These are phyloP conservation scores for Andricus curvator DNA, from an alignment of 2,888 invertebrate species.

Conservation along the genomic window DNA sequence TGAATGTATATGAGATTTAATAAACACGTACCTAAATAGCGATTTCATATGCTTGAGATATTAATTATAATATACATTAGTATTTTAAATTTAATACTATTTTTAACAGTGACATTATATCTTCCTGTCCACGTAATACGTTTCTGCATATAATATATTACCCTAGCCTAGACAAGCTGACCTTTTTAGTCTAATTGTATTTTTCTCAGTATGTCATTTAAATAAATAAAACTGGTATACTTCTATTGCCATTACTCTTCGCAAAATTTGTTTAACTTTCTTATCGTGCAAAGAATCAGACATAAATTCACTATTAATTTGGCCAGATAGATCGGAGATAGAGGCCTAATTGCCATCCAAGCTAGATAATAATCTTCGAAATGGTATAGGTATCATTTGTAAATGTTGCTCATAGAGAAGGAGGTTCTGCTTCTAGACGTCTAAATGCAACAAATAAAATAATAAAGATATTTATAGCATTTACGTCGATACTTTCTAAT, in stretches of 20 bases:
- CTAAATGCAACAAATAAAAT: constrained; percentile 49
- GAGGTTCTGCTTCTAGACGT: constrained; percentile 36
- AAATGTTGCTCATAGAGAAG: constrained; percentile 49
- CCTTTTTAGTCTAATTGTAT: too few species aligned
- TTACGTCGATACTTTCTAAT: constrained; percentile 44
- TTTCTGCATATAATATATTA: too few species aligned
- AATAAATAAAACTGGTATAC: background rate
- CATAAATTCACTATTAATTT: constrained; percentile 53
- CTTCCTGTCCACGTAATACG: background rate
- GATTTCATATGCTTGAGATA: too few species aligned
- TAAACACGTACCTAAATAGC: too few species aligned
- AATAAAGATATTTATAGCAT: constrained; percentile 51
- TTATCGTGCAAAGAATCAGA: constrained; percentile 16
- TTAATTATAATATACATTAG: too few species aligned
- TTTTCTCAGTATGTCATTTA: too few species aligned
- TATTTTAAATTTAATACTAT: too few species aligned
- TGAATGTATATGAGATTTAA: too few species aligned
- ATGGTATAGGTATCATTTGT: constrained; percentile 61
- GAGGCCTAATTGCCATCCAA: constrained; percentile 54
- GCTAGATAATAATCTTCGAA: constrained; percentile 57
- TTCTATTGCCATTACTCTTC: too few species aligned
- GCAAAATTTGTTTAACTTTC: background rate
- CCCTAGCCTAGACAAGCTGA: too few species aligned
- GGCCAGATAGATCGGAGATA: constrained; percentile 53
- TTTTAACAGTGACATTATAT: background rate